Conservation (phyloP, 2,888 invertebrate species). For the Cerastis leucographa region DNA sequence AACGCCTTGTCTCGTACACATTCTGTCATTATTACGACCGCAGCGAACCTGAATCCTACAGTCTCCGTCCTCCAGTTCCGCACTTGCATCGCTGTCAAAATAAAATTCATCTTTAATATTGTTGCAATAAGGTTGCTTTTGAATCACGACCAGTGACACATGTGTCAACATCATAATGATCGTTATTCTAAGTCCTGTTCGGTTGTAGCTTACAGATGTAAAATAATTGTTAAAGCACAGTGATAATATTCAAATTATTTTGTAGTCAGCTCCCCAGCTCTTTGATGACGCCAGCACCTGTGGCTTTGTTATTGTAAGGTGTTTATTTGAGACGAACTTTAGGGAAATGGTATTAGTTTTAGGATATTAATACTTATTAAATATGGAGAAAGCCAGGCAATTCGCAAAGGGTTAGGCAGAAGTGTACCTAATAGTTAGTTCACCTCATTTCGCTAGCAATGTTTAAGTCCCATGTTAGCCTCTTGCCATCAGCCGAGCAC, state of each 20-base stretch:
- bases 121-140: neutral
- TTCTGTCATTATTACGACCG: constrained; percentile 53
- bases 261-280: constrained; percentile 18
- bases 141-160: neutral
- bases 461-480: too few relatives aligned
- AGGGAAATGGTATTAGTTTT: constrained; percentile 8
- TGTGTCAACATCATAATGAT: neutral
- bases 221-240: neutral
- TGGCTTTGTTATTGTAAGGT: constrained; percentile 37
- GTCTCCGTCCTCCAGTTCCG: neutral
- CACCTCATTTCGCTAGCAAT: too few relatives aligned
- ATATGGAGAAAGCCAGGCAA: neutral
- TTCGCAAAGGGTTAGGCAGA: neutral
- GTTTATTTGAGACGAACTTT: constrained; percentile 16
- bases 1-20: constrained; percentile 26
- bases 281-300: constrained; percentile 46
- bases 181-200: neutral
- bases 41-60: constrained; percentile 29
- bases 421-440: too few relatives aligned
- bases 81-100: neutral
- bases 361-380: neutral
- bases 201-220: neutral
- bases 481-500: too few relatives aligned
- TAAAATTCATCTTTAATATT: neutral
- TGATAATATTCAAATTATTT: constrained; percentile 53